Evolutionary conservation across 2,797 vertebrate genomes (phyloP), one percentile per base, ranked within the genome.

Genomic region (Gallirallus australis): DNA sequence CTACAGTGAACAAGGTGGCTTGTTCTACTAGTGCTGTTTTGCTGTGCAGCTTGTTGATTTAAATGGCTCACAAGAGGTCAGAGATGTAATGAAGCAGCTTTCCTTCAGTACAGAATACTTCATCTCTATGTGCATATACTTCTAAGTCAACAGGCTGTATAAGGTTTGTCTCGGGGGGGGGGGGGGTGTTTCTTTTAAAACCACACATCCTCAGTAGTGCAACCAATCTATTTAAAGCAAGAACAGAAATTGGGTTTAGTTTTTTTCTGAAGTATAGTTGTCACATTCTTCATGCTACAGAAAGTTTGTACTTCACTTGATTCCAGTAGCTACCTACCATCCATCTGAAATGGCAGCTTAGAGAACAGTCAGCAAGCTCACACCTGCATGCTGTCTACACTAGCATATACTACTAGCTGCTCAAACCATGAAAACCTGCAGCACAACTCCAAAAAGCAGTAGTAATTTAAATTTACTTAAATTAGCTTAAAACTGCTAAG

Each of bases 41-140:
- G 54, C 85, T 75, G 91, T 89, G 72, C 73, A 95, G 77, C 42
- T 82, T 63, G 48, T 60, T 66, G 31, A 77, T 84, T 84, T 66
- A 37, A 91, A 84, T 4, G 9, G 70, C 25, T 96, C 35, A 72
- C 81, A 77, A 61, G 9, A 71, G 85, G 42, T 76, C 77, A 75
- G 84, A 86, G 76, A 88, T 50, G 63, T 66, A 56, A 93, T 56
- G 48, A 79, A 68, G 57, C 61, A 86, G 48, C 73, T 93, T 90
- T 79, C 66, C 60, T 76, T 93, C 66, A 53, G 52, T 33, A 40
- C 8, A 33, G 50, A 89, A 65, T 53, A 61, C 42, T 48, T 92
- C 33, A 50, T 87, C 52, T 76, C 1, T 31, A 47, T 0, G 8
- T 61, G 31, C 60, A 48, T 57, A 75, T 60, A 48, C 64, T 78